Evolutionary conservation across 1,140 invertebrate species (phyloP).

Genomic region (Coelopa frigida): DNA sequence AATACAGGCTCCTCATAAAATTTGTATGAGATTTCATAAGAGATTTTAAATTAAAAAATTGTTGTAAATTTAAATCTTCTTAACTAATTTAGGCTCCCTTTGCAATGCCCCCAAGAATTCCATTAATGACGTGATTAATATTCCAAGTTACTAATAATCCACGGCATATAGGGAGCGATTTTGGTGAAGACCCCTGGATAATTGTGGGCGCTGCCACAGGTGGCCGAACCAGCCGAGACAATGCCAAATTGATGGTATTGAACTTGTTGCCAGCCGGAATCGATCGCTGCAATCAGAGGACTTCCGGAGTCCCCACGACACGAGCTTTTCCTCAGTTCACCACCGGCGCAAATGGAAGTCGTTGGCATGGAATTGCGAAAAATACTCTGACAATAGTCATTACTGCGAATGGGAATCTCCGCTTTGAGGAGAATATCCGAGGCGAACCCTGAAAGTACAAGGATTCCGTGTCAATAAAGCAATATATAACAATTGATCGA

Average conservation of each 20-base stretch:
- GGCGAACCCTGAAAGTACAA: background rate
- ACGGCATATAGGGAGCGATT: too few relatives aligned
- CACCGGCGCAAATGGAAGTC: constrained; percentile 1
- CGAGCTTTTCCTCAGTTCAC: background rate
- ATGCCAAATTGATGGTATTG: constrained; percentile 5
- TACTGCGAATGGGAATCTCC: background rate
- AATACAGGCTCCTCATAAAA: too few relatives aligned
- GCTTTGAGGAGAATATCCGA: constrained; percentile 3
- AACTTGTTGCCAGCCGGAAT: background rate
- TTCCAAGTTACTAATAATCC: too few relatives aligned
- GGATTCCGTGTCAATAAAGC: constrained; percentile 2
- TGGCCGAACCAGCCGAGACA: background rate
- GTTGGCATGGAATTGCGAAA: too few relatives aligned
- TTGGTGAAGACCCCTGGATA: too few relatives aligned
- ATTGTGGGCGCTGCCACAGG: too few relatives aligned
- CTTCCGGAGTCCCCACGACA: constrained; percentile 7
- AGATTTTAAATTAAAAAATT: too few relatives aligned
- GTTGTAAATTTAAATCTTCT: too few relatives aligned
- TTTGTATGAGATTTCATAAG: too few relatives aligned
- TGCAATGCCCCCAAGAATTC: too few relatives aligned
- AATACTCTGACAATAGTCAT: background rate
- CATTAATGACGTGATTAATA: too few relatives aligned
- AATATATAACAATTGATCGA: background rate
- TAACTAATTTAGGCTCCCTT: too few relatives aligned
- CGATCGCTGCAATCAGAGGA: background rate